Evolutionary conservation across 2,888 invertebrate species (phyloP), one percentile per base, ranked within the genome.

Genomic region (Watsonalla binaria): DNA sequence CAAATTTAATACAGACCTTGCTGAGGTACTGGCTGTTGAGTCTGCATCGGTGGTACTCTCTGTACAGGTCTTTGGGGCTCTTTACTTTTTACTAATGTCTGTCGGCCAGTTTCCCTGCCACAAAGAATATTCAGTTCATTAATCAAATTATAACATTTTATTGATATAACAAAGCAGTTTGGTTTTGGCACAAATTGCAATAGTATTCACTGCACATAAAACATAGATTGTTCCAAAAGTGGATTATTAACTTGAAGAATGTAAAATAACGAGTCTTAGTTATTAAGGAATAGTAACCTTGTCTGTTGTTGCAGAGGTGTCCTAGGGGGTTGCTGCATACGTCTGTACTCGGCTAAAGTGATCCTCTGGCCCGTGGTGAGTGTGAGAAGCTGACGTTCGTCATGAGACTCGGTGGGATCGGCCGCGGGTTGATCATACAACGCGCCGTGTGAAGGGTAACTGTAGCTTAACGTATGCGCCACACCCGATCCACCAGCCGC

Each of bases 31-130:
- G 79, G 84, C 55, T 74, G 82, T 54, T 84, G 87, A 14, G 85
- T 74, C 72, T 89, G 90, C 86, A 91, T 84, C 0, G 91, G 91
- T 39, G 84, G 79, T 46, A 91, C 91, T 71, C 90, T 75, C 64
- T 91, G 91, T 24, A 91, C 87, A 6, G 91, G 91, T 59, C 89
- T 76, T 49, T 76, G 86, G 57, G 84, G 84, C 55, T 90, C 91
- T 76, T 90, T 90, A 72, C 86, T 89, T 71, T 85, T 78, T 34
- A 90, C 86, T 71, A 90, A 75, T 2, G 88, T 89, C 66, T 89
- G 88, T 51, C 89, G 71, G 6, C 82, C 89, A 52, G 78, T 84
- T 62, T 90, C 89, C 68, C 89, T 89, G 61, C 24, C 70, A 69
- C 53, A 47, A 47, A 52, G 47, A 8, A 53, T 2, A 42, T 42